Percentiles rank a stretch among this genome's conserved stretches.
phyloP scores from a whole-genome alignment of 37 sponge, comb jelly and placozoan genomes.

The Tethya wilhelma region DNA sequence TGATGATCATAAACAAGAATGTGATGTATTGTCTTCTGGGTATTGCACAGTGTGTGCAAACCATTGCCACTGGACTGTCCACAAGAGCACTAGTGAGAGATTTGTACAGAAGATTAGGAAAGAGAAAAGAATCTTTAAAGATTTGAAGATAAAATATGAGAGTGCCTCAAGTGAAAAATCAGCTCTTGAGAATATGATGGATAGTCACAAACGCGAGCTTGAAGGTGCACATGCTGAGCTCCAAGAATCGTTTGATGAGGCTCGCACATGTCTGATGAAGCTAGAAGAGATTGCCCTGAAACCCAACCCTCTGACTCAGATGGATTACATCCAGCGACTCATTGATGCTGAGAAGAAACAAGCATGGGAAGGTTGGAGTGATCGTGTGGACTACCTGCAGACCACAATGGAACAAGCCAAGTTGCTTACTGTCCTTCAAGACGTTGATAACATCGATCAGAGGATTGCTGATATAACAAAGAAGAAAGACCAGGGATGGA shows the following conservation, averaged over 20 bases:
- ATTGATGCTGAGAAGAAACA: conserved; percentile 61
- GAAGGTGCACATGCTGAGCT: conserved; percentile 5
- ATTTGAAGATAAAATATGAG: conserved; percentile 37
- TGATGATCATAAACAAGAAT: no score
- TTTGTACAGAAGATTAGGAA: conserved; percentile 42
- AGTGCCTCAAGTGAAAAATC: conserved; percentile 29
- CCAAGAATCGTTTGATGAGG: conserved; percentile 13
- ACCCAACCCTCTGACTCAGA: conserved; percentile 62
- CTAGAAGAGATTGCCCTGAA: conserved; percentile 72
- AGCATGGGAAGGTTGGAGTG: conserved; percentile 26
- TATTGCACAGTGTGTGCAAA: conserved; percentile 21
- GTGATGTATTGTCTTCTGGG: no score
- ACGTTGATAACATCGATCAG: no score
- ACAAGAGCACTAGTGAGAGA: conserved; percentile 42
- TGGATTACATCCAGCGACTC: conserved; percentile 72
- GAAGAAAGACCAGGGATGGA: no score
- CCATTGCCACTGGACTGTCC: conserved; percentile 59
- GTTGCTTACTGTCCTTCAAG: no score
- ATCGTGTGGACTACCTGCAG: conserved; percentile 23
- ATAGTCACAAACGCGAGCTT: conserved; percentile 19
- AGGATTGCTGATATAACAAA: no score
- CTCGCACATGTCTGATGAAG: conserved; percentile 14
- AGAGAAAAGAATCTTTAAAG: conserved; percentile 49
- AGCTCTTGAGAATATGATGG: conserved; percentile 35
- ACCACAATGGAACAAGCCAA: conserved; percentile 35